A percentile compares a stretch with the other conserved stretches of the same genome.
These are phyloP conservation scores for Polypterus bichir DNA, from an alignment of 2,113 vertebrate species.

Conservation along the genomic window DNA sequence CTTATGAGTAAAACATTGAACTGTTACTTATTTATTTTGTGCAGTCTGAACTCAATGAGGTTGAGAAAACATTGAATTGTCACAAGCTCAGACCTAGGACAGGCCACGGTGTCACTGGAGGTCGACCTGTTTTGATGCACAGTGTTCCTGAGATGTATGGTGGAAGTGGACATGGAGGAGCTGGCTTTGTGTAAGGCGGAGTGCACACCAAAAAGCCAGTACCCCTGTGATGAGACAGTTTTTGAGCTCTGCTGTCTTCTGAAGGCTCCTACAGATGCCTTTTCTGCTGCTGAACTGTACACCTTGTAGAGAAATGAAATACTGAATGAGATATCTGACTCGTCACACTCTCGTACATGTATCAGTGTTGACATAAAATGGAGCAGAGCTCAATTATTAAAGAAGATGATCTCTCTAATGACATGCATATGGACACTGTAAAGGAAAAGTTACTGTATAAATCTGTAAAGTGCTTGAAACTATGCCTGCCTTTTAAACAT, in stretches of 20 bases:
- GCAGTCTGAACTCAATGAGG: too few species aligned
- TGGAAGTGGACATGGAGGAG: not conserved
- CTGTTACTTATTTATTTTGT: too few species aligned
- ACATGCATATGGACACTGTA: too few species aligned
- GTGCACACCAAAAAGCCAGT: not conserved
- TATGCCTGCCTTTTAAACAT: too few species aligned
- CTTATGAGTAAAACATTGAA: too few species aligned
- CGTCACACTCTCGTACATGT: too few species aligned
- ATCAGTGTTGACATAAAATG: too few species aligned
- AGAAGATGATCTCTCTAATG: too few species aligned
- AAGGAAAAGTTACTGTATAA: too few species aligned
- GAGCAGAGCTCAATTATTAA: too few species aligned
- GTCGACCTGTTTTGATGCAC: constrained; percentile 8
- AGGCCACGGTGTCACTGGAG: constrained; percentile 8
- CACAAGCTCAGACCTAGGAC: not conserved
- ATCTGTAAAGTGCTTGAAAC: too few species aligned
- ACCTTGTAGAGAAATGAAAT: constrained; percentile 1
- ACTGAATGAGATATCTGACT: not conserved
- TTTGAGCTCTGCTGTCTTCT: constrained; percentile 7
- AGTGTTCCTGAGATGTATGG: constrained; percentile 9
- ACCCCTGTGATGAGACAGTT: constrained; percentile 8
- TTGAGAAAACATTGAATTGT: too few species aligned
- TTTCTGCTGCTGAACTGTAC: constrained; percentile 3
- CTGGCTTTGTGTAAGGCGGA: not conserved
- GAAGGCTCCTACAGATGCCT: constrained; percentile 6